Percentiles rank a stretch among this genome's conserved stretches.
Evolutionary conservation across 2,797 vertebrate genomes (phyloP).

Genomic region (Borostomias antarcticus): DNA sequence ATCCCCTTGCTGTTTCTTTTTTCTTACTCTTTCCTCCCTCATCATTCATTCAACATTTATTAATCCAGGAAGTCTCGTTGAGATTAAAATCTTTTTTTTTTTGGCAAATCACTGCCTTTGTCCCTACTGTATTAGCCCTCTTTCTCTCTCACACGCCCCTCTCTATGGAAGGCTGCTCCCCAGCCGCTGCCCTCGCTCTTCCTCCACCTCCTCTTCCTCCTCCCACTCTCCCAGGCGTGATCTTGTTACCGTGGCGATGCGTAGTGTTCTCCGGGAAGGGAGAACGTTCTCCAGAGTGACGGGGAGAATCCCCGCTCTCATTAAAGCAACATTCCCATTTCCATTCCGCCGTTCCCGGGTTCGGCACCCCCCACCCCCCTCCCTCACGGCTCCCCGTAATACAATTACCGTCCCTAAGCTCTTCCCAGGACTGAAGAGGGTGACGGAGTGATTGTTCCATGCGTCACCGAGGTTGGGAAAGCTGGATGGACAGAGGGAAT

Average conservation of each 20-base stretch:
- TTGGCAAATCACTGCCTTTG: not conserved
- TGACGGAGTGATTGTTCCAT: constrained; percentile 68
- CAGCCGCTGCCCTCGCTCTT: too few species aligned
- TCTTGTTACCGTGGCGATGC: constrained; percentile 10
- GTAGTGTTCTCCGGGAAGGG: constrained; percentile 23
- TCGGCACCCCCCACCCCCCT: constrained; percentile 36
- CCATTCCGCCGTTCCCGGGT: constrained; percentile 50
- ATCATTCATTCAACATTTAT: too few species aligned
- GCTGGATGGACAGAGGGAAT: constrained; percentile 59
- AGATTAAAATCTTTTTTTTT: too few species aligned
- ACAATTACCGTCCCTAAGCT: constrained; percentile 77
- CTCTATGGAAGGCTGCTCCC: too few species aligned
- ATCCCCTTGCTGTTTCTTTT: constrained; percentile 18
- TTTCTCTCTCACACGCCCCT: constrained; percentile 10
- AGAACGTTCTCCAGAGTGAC: constrained; percentile 56
- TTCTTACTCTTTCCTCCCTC: constrained; percentile 12
- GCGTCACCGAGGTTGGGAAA: constrained; percentile 56
- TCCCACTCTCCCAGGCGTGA: too few species aligned
- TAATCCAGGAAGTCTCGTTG: too few species aligned
- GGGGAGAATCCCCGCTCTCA: constrained; percentile 66
- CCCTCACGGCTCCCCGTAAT: constrained; percentile 72
- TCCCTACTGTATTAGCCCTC: constrained; percentile 12
- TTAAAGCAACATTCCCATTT: constrained; percentile 75
- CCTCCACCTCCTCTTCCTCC: constrained; percentile 16
- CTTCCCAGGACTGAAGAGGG: constrained; percentile 64